Evolutionary conservation across 92 coral and sea anemone species (phyloP).

Genomic region (Epizoanthus illoricatus): DNA sequence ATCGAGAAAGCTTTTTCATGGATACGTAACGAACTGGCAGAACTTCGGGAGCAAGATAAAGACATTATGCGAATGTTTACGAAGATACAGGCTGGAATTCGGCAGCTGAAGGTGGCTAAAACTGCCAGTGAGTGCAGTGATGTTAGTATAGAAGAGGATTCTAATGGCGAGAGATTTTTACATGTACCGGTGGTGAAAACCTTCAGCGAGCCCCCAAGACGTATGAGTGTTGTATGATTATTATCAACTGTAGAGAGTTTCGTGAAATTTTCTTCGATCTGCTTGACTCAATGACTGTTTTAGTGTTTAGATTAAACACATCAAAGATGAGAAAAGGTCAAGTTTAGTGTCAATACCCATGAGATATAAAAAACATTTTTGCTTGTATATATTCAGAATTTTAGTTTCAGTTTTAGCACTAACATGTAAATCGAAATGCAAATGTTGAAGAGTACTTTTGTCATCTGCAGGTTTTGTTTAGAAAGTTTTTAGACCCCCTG

Average conservation of each 20-base stretch:
- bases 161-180: neutral
- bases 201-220: slow-evolving; percentile 25
- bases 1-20: slow-evolving; percentile 81
- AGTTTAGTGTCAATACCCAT: neutral
- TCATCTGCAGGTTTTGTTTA: slow-evolving; percentile 37
- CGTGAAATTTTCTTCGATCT: neutral
- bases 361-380: neutral
- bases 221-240: slow-evolving; percentile 30
- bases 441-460: neutral
- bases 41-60: slow-evolving; percentile 84
- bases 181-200: slow-evolving; percentile 25
- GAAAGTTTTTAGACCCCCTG: slow-evolving; percentile 27
- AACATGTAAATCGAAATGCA: neutral
- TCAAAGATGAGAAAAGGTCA: neutral
- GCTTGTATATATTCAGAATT: neutral
- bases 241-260: neutral
- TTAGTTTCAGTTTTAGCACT: neutral
- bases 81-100: slow-evolving; percentile 83
- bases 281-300: neutral
- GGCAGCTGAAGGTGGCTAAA: slow-evolving; percentile 71
- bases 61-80: slow-evolving; percentile 88
- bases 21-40: slow-evolving; percentile 80
- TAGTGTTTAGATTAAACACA: neutral
- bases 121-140: slow-evolving; percentile 50
- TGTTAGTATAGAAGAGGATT: slow-evolving; percentile 14